Evolutionary conservation across 1,140 invertebrate species (phyloP).

Genomic region (Phenacoccus solenopsis): DNA sequence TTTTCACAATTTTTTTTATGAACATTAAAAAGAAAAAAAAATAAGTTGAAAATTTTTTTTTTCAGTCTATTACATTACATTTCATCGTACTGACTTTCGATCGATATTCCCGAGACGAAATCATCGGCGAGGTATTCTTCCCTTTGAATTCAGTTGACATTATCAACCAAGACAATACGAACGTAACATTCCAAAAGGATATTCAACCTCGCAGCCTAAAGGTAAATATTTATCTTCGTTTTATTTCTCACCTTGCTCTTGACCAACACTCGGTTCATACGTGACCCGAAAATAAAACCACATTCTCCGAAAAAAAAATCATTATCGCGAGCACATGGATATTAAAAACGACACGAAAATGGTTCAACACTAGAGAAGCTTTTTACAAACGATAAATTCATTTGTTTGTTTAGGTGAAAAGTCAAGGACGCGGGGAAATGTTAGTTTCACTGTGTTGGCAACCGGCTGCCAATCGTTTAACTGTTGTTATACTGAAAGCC

Average conservation of each 20-base stretch:
- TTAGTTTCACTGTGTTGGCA: constrained; percentile 89
- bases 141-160: constrained; percentile 59
- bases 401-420: constrained; percentile 51
- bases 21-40: too few species aligned
- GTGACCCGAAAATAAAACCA: too few species aligned
- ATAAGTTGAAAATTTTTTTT: too few species aligned
- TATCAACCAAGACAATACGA: constrained; percentile 62
- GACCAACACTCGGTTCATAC: too few species aligned
- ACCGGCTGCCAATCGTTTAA: constrained; percentile 73
- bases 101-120: constrained; percentile 90
- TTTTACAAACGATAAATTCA: too few species aligned
- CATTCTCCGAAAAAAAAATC: too few species aligned
- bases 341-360: too few species aligned
- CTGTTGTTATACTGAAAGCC: constrained; percentile 84
- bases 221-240: constrained; percentile 36
- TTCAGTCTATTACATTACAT: constrained; percentile 71
- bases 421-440: constrained; percentile 77
- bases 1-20: too few species aligned
- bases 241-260: neutral
- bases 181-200: constrained; percentile 60
- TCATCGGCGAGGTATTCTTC: constrained; percentile 92
- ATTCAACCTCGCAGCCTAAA: constrained; percentile 76
- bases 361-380: too few species aligned
- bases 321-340: too few species aligned
- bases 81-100: constrained; percentile 94